Base-by-base conservation (phyloP, 2,888 invertebrate genomes). In the Parnassius glacialis region DNA sequence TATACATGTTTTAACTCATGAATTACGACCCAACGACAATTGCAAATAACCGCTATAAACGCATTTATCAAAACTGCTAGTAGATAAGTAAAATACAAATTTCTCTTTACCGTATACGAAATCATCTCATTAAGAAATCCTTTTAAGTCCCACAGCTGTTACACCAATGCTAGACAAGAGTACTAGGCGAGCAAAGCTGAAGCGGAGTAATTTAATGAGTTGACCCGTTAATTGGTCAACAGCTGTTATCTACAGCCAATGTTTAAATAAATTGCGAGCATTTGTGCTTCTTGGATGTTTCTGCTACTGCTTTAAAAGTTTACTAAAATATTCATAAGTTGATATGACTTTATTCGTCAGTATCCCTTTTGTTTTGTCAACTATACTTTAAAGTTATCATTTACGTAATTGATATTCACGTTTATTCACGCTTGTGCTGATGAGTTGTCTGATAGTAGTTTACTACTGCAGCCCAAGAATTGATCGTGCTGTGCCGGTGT, bases 151-250 rank as follows among this genome's bases (percentile, higher is more conserved):
- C 63, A 52, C 61, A 61, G 60, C 61, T 53, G 62, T 58, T 62
- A 62, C 62, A 54, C 54, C 48, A 53, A 50, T 57, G 62, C 54
- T 63, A 68, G 63, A 65, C 57, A 65, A 63, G 61, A 70, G 72
- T 75, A 73, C 71, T 68, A 71, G 73, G 71, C 67, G 61, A 60
- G 64, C 72, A 73, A 71, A 74, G 70, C 62, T 70, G 72, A 73
- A 68, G 69, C 72, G 74, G 71, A 79, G 75, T 80, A 75, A 79
- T 84, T 80, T 82, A 83, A 84, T 82, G 82, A 83, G 80, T 78
- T 76, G 79, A 79, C 79, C 77, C 78, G 81, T 78, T 82, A 83
- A 82, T 83, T 83, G 80, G 77, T 66, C 70, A 78, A 78, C 81
- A 82, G 80, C 80, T 78, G 80, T 62, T 72, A 74, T 74, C 72